These are phyloP conservation scores for Aleiodes testaceus DNA, from an alignment of 2,888 invertebrate genomes.

Conservation along the genomic window DNA sequence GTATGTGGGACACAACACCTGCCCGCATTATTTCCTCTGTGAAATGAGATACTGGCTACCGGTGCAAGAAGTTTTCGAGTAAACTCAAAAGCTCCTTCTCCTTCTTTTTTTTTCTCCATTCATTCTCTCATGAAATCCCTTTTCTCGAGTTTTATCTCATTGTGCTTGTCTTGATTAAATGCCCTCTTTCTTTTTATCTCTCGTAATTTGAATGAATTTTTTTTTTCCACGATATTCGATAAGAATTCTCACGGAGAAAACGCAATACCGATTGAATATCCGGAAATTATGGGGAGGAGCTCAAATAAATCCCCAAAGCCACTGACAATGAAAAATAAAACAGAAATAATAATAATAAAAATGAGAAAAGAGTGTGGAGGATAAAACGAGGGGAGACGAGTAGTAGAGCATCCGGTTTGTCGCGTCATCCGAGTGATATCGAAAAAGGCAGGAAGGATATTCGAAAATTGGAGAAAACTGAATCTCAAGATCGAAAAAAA, in stretches of 20 bases:
- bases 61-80: conserved; percentile 9
- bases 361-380: background rate
- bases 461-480: conserved; percentile 19
- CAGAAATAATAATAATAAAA: background rate
- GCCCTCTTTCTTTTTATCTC: too few species aligned
- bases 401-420: conserved; percentile 32
- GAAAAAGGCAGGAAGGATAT: conserved; percentile 31
- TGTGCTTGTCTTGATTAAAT: too few species aligned
- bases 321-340: background rate
- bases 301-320: conserved; percentile 1
- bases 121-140: too few species aligned
- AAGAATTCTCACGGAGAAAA: background rate
- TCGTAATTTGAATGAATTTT: background rate
- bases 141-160: too few species aligned
- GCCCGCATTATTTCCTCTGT: conserved; percentile 26
- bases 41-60: conserved; percentile 29
- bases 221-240: background rate
- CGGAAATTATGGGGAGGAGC: background rate
- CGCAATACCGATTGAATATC: conserved; percentile 15
- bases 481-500: background rate
- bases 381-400: background rate
- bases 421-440: conserved; percentile 19
- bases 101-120: too few species aligned
- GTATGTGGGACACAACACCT: conserved; percentile 27
- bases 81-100: too few species aligned